Evolutionary conservation across 1,140 invertebrate genomes (phyloP).

Genomic region (Oreohelix idahoensis): DNA sequence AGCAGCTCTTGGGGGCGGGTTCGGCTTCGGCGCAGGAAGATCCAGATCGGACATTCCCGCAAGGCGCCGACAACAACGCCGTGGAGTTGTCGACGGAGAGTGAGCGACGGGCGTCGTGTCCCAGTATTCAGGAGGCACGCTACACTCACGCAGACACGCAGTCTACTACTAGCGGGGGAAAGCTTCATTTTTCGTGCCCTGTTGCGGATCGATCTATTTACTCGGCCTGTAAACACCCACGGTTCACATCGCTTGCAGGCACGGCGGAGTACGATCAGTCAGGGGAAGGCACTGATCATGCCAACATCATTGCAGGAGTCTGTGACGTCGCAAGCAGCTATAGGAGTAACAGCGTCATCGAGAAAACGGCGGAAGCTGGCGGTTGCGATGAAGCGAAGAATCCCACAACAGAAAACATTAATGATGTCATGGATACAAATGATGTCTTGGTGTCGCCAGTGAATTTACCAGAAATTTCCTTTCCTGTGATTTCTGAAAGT

Average conservation of each 20-base stretch:
- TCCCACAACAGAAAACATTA: not conserved
- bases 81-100: slow-evolving; percentile 17
- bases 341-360: slow-evolving; percentile 10
- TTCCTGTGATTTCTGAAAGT: not conserved
- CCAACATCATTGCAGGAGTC: slow-evolving; percentile 6
- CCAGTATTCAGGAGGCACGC: not conserved
- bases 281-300: not conserved
- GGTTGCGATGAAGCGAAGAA: not conserved
- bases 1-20: slow-evolving; percentile 49
- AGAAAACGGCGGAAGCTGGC: not conserved
- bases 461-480: slow-evolving; percentile 3
- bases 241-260: slow-evolving; percentile 8
- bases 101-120: slow-evolving; percentile 18
- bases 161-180: slow-evolving; percentile 1
- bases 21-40: slow-evolving; percentile 40
- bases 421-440: slow-evolving; percentile 32
- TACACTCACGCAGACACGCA: slow-evolving; percentile 4
- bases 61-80: slow-evolving; percentile 18
- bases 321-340: not conserved
- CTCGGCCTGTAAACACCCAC: not conserved
- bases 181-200: not conserved
- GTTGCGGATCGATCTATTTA: not conserved
- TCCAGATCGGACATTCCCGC: slow-evolving; percentile 26
- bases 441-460: not conserved
- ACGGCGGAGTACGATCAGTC: not conserved